These are phyloP conservation scores for Sebastes kiyomatsui DNA, from an alignment of 2,797 vertebrate genomes.

Conservation along the genomic window DNA sequence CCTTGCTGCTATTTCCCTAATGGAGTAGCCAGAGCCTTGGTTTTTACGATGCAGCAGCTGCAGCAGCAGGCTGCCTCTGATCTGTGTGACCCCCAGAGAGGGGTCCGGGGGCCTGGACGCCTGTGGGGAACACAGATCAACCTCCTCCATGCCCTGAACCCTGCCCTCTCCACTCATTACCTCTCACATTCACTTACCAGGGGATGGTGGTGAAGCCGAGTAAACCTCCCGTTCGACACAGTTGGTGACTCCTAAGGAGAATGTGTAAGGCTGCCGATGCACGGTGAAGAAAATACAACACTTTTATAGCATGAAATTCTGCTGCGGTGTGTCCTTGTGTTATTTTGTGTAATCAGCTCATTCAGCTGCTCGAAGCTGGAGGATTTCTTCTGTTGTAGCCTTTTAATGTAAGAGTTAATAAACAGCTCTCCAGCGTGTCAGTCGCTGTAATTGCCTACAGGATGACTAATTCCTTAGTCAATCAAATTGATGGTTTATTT, in stretches of 20 bases:
- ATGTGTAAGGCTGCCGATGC: conserved; percentile 14
- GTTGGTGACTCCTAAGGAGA: conserved; percentile 31
- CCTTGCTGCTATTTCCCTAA: conserved; percentile 34
- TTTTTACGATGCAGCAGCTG: conserved; percentile 61
- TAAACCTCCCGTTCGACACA: conserved; percentile 30
- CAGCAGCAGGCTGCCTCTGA: conserved; percentile 61
- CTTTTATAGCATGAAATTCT: conserved; percentile 21
- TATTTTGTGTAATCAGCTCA: conserved; percentile 38
- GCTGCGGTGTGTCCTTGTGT: conserved; percentile 11
- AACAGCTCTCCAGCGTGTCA: conserved; percentile 48
- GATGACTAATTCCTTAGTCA: conserved; percentile 65
- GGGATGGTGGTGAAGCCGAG: conserved; percentile 33
- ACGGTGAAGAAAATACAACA: conserved; percentile 5
- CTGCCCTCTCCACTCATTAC: conserved; percentile 74
- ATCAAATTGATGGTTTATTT: conserved; percentile 64
- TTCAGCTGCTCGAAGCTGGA: conserved; percentile 29
- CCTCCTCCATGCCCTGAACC: conserved; percentile 69
- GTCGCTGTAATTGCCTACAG: conserved; percentile 62
- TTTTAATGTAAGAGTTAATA: conserved; percentile 61
- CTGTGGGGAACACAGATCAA: conserved; percentile 73
- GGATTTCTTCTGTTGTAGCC: conserved; percentile 37
- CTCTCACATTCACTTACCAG: conserved; percentile 62
- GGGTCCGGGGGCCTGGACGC: conserved; percentile 48
- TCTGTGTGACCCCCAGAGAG: conserved; percentile 62
- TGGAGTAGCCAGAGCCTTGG: conserved; percentile 32